Evolutionary conservation across 2,113 vertebrate species (phyloP), one percentile per base, ranked within the genome.

Genomic region (Orycteropus afer): DNA sequence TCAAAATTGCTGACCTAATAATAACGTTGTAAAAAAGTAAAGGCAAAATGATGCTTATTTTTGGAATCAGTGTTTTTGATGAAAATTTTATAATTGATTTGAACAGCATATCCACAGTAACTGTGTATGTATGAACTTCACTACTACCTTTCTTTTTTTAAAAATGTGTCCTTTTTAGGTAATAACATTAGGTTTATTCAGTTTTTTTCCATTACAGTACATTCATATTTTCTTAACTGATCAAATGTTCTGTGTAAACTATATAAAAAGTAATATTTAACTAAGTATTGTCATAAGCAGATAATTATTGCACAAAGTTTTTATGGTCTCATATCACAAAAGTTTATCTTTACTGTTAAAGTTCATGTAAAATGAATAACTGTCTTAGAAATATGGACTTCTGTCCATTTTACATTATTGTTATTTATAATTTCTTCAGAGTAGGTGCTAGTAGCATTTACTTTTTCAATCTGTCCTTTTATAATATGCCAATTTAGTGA

Each of bases 281-380:
- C 95, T 89, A 84, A 86, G 91, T 94, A 57, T 34, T 71, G 27
- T 91, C 86, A 53, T 86, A 90, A 73, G 65, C 74, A 57, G 67
- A 29, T 91, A 80, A 32, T 88, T 67, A 93, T 57, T 93, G 59
- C 76, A 59, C 86, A n/a, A 81, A 71, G 78, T 20, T 94, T 96
- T 97, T 97, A 97, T 96, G 90, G 88, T 92, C 42, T 93, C 34
- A 27, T 82, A 76, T 77, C 59, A 61, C 17, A 73, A 25, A 90
- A 89, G 51, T 94, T 97, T 96, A 95, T 97, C 96, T 97, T 95
- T 69, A 67, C 71, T 84, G 87, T 82, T 97, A 89, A 96, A 97
- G 93, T 97, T 90, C 96, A 95, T 69, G 29, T 65, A 23, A 86
- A 90, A 45, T 65, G 34, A 40, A 25, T 82, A 11, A 37, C 55